phyloP scores from a whole-genome alignment of 64 coral and sea anemone genomes.

The Hydrozoanthus tunicans region DNA sequence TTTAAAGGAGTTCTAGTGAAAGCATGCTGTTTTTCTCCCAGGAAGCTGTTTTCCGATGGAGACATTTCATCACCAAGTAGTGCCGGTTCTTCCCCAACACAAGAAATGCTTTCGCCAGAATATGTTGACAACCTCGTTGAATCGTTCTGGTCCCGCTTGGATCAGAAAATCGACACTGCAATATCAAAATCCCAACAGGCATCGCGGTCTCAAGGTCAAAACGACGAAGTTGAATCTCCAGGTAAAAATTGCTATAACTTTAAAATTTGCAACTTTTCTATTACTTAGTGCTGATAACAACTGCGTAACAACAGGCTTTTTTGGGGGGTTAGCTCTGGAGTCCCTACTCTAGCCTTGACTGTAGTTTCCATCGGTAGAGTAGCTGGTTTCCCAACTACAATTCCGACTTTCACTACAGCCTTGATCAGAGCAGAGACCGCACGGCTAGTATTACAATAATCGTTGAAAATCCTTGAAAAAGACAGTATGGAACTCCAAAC shows the following conservation, averaged over 20 bases:
- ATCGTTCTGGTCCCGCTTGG: slow-evolving; percentile 47
- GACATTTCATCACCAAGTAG: slow-evolving; percentile 19
- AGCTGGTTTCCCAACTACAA: no score
- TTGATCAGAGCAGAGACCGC: no score
- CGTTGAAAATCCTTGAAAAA: no score
- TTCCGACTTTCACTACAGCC: no score
- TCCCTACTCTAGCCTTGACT: no score
- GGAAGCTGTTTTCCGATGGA: slow-evolving; percentile 17
- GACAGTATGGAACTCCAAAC: no score
- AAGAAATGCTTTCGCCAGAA: slow-evolving; percentile 26
- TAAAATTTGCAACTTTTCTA: neutral
- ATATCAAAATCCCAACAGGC: slow-evolving; percentile 25
- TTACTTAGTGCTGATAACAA: no score
- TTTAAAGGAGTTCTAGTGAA: no score
- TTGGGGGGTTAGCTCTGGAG: neutral
- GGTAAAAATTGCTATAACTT: neutral
- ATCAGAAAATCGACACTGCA: slow-evolving; percentile 50
- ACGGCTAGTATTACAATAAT: no score
- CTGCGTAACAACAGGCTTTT: no score
- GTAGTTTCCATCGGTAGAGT: no score
- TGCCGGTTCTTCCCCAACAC: neutral
- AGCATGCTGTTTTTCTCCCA: neutral
- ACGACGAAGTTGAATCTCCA: neutral
- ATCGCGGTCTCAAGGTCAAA: neutral
- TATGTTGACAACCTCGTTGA: slow-evolving; percentile 50